Evolutionary conservation across 2,888 invertebrate genomes (phyloP).

Genomic region (Buathra laborator): DNA sequence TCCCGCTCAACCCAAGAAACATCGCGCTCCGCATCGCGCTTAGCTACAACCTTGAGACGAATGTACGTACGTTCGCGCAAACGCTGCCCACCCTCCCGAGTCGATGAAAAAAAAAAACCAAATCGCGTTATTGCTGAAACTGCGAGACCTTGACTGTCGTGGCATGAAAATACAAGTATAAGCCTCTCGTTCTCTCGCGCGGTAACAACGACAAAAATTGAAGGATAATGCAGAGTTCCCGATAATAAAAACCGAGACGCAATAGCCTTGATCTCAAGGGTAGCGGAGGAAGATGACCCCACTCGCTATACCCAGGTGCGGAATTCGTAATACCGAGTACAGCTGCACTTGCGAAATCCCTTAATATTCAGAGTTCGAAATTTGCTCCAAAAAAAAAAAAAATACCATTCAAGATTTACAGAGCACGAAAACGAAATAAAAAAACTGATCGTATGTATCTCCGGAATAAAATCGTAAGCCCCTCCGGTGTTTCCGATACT

Average conservation of each 20-base stretch:
- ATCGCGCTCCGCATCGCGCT: background rate
- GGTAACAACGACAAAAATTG: background rate
- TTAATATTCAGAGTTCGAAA: background rate
- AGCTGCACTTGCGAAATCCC: background rate
- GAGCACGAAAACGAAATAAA: background rate
- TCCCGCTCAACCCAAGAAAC: slow-evolving; percentile 17
- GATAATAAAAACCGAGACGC: slow-evolving; percentile 22
- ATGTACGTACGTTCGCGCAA: slow-evolving; percentile 16
- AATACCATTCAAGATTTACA: background rate
- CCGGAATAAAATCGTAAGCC: no score
- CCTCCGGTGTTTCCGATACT: no score
- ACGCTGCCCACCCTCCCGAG: slow-evolving; percentile 6
- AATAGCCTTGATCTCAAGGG: slow-evolving; percentile 58
- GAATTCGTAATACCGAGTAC: slow-evolving; percentile 15
- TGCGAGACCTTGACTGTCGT: slow-evolving; percentile 27
- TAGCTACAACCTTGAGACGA: slow-evolving; percentile 43
- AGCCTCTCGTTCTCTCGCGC: background rate
- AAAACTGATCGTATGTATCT: background rate
- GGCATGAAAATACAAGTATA: slow-evolving; percentile 6
- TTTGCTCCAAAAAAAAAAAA: background rate
- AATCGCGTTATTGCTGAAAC: slow-evolving; percentile 6
- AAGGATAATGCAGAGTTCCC: background rate
- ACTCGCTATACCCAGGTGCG: slow-evolving; percentile 20
- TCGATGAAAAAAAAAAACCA: slow-evolving; percentile 19
- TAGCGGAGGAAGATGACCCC: slow-evolving; percentile 49